phyloP scores from a whole-genome alignment of 1,140 invertebrate species.

The Trichoplusia ni region DNA sequence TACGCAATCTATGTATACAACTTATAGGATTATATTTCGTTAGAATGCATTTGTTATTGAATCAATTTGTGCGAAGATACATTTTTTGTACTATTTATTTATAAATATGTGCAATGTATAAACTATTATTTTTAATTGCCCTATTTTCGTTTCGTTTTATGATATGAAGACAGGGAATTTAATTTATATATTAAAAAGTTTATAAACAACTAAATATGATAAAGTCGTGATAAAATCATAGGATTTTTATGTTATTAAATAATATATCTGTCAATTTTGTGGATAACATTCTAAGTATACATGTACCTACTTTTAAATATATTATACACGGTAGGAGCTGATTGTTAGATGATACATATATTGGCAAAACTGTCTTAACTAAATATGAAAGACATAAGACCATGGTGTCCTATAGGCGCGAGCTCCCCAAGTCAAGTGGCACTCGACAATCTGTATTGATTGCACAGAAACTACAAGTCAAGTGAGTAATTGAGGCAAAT shows the following conservation, averaged over 20 bases:
- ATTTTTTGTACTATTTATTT: background rate
- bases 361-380: too few relatives aligned
- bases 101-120: background rate
- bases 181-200: constrained; percentile 1
- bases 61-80: too few relatives aligned
- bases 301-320: background rate
- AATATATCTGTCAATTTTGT: constrained; percentile 5
- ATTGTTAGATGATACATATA: background rate
- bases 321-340: background rate
- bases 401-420: too few relatives aligned
- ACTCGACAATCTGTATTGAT: too few relatives aligned
- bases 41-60: too few relatives aligned
- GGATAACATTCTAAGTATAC: constrained; percentile 15
- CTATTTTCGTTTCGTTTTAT: constrained; percentile 1
- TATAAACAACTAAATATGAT: too few relatives aligned
- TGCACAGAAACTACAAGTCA: too few relatives aligned
- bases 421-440: too few relatives aligned
- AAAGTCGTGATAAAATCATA: background rate
- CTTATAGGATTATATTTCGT: too few relatives aligned
- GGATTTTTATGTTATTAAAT: background rate
- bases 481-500: too few relatives aligned
- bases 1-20: too few relatives aligned
- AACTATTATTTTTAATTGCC: background rate
- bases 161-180: constrained; percentile 11
- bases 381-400: too few relatives aligned